Evolutionary conservation across 2,797 vertebrate species (phyloP).

Genomic region (Coregonus suidteri): DNA sequence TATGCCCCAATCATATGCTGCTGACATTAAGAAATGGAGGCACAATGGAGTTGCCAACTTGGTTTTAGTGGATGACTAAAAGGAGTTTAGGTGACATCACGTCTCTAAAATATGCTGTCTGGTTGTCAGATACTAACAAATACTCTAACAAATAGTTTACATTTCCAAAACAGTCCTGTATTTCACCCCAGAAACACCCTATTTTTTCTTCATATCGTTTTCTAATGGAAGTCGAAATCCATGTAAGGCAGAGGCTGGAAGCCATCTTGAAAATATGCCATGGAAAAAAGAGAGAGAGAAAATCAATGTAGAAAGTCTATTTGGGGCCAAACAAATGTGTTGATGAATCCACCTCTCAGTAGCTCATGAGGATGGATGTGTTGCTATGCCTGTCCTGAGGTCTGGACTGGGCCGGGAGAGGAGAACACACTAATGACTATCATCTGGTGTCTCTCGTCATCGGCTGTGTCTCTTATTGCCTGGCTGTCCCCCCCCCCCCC

Average conservation of each 20-base stretch:
- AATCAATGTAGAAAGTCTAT: conserved; percentile 42
- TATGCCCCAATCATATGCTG: not conserved
- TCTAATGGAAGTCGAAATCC: conserved; percentile 32
- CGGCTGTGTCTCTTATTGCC: not conserved
- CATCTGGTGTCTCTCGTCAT: not conserved
- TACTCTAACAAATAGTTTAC: not conserved
- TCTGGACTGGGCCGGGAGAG: too few species aligned
- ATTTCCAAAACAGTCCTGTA: not conserved
- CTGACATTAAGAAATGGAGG: too few species aligned
- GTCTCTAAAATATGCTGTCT: too few species aligned
- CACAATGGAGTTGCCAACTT: too few species aligned
- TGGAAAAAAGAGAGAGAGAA: not conserved
- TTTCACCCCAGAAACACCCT: not conserved
- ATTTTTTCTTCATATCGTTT: conserved; percentile 17
- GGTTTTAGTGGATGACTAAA: too few species aligned
- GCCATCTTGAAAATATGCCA: conserved; percentile 38
- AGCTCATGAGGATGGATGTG: conserved; percentile 3
- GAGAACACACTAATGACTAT: too few species aligned
- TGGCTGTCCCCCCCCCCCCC: not conserved
- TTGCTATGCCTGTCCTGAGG: not conserved
- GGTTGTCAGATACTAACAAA: not conserved
- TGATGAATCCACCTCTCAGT: not conserved
- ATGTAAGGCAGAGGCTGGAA: conserved; percentile 25
- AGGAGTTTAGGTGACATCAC: too few species aligned
- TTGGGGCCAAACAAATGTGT: conserved; percentile 17